Base-by-base conservation (phyloP, 2,113 vertebrate genomes). In the Junco hyemalis region DNA sequence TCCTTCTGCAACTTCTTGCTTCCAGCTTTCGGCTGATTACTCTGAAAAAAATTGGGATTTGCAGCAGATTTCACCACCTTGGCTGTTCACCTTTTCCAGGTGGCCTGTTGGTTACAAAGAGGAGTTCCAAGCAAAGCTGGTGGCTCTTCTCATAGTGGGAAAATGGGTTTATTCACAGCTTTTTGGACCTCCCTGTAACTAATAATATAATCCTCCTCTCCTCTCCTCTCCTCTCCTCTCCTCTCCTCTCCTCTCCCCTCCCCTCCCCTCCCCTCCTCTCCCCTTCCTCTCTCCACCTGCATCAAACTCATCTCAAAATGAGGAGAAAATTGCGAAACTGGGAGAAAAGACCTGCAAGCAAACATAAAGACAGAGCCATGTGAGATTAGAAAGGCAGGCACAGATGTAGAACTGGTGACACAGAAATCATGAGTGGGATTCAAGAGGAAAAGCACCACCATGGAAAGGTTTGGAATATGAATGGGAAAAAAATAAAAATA, bases 1-100 rank as follows among this genome's bases (percentile, higher is more conserved):
- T 47, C 92, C 79, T 93, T 70, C 88, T 78, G 82, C 33, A 90
- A 92, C 80, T 70, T 50, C 33, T 28, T 63, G 33, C 68, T 77
- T 90, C 66, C 78, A 68, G 77, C 12, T 84, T 93, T 76, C 83
- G 88, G n/a, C 26, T 92, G 64, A 86, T 81, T 83, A 33, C 16
- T 57, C 51, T 48, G 48, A 76, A 79, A 31, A 31, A 81, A 81
- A 81, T 5, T 40, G 44, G 53, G 36, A 81, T 44, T 56, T 12
- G 1, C 22, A 44, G 25, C 33, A 65, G 28, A 84, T 68, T 68
- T 71, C 31, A n/a, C 25, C 40, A 76, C 87, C 53, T 51, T 79
- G 87, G 64, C 38, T 79, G 44, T 56, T 90, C 44, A 78, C 51
- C 48, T 91, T 89, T 86, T 68, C 38, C 77, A 77, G 51, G 77